phyloP scores from a whole-genome alignment of 2,113 vertebrate species.

The Eolophus roseicapilla region DNA sequence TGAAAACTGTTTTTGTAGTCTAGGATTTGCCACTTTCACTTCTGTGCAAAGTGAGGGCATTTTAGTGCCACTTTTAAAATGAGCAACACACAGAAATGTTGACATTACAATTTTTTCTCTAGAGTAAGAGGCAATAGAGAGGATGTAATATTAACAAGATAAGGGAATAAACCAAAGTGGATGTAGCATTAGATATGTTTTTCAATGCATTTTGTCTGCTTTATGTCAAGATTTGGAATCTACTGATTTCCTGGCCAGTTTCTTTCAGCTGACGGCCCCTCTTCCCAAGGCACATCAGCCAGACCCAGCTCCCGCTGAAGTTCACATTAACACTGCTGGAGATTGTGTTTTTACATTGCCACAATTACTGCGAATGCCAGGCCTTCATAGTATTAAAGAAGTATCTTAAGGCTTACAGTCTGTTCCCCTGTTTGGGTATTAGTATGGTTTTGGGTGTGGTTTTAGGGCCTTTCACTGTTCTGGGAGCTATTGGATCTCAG shows the following conservation, averaged over 20 bases:
- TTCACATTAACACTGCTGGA: not conserved
- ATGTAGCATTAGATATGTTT: not conserved
- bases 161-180: not conserved
- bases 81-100: not conserved
- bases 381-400: not conserved
- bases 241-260: not conserved
- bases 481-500: not conserved
- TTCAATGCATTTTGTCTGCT: not conserved
- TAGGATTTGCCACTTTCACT: not conserved
- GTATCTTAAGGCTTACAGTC: not conserved
- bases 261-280: not conserved
- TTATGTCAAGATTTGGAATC: not conserved
- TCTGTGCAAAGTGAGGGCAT: not conserved
- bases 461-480: not conserved
- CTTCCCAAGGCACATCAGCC: not conserved
- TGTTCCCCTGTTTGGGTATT: not conserved
- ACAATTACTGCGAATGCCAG: not conserved
- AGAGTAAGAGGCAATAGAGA: not conserved
- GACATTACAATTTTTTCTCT: not conserved
- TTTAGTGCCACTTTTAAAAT: slow-evolving; percentile 17
- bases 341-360: not conserved
- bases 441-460: not conserved
- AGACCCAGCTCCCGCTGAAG: not conserved
- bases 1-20: not conserved
- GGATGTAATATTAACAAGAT: not conserved